phyloP scores from a whole-genome alignment of 2,888 invertebrate genomes.

The Corythucha ciliata region DNA sequence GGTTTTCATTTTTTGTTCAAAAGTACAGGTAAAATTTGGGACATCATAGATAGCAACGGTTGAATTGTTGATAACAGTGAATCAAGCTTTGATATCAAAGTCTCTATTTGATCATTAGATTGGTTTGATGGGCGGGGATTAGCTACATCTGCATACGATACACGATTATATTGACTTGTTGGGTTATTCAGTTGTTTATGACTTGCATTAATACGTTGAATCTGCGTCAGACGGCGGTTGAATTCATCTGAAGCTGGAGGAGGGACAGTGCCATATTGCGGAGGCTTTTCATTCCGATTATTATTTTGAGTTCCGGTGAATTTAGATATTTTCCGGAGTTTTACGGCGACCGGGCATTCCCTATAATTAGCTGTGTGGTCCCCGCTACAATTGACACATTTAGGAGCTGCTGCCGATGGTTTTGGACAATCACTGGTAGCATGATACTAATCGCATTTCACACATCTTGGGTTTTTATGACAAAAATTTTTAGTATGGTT shows the following conservation, averaged over 20 bases:
- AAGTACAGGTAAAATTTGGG: conserved; percentile 1
- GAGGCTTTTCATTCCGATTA: not conserved
- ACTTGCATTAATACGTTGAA: not conserved
- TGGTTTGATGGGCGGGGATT: not conserved
- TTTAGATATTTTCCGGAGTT: conserved; percentile 8
- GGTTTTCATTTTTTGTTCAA: not conserved
- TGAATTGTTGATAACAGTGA: not conserved
- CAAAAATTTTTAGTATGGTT: conserved; percentile 15
- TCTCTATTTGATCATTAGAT: not conserved
- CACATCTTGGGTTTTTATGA: conserved; percentile 17
- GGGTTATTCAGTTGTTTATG: not conserved
- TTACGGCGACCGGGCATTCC: conserved; percentile 13
- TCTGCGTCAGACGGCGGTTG: conserved; percentile 10
- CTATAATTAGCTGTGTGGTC: conserved; percentile 23
- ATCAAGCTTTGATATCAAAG: not conserved
- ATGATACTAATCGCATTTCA: conserved; percentile 21
- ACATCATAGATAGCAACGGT: not conserved
- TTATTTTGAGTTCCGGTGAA: not conserved
- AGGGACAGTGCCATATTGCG: no score
- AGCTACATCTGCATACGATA: conserved; percentile 1
- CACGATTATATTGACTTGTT: not conserved
- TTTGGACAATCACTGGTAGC: conserved; percentile 15
- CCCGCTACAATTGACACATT: conserved; percentile 21
- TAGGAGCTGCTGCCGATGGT: conserved; percentile 12
- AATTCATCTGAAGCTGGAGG: conserved; percentile 9